Evolutionary conservation across 2,113 vertebrate genomes (phyloP).

Genomic region (Pedionomus torquatus): DNA sequence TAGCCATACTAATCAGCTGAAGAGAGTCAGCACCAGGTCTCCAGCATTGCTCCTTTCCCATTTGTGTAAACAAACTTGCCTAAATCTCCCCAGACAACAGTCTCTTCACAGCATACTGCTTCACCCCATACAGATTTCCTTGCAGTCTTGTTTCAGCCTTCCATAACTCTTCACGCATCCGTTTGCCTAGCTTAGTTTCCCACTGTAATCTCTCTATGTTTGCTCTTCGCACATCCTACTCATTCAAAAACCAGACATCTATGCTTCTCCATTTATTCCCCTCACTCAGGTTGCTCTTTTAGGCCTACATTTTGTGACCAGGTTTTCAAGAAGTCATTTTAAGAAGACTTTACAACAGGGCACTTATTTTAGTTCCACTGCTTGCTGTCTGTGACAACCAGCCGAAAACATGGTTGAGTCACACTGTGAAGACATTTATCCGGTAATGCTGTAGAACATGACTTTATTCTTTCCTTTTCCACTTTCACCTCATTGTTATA

Average conservation of each 20-base stretch:
- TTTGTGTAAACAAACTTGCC: background rate
- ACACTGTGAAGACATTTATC: background rate
- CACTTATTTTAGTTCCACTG: background rate
- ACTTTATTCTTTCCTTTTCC: constrained; percentile 17
- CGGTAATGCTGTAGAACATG: background rate
- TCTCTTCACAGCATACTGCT: background rate
- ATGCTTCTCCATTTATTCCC: background rate
- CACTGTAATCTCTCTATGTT: background rate
- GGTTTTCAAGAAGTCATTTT: background rate
- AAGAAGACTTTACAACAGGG: background rate
- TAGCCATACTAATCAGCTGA: background rate
- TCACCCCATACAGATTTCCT: background rate
- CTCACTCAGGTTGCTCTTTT: background rate
- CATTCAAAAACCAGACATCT: background rate
- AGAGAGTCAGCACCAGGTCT: background rate
- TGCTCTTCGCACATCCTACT: background rate
- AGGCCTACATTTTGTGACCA: background rate
- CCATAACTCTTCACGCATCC: background rate
- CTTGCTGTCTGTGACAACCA: background rate
- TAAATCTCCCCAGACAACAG: background rate
- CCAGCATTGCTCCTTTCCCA: background rate
- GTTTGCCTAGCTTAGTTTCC: background rate
- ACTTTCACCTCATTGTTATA: background rate
- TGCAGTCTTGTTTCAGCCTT: background rate
- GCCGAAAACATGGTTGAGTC: background rate